These are phyloP conservation scores for Drosophila austrosaltans DNA, from an alignment of 2,888 invertebrate genomes.

Conservation along the genomic window DNA sequence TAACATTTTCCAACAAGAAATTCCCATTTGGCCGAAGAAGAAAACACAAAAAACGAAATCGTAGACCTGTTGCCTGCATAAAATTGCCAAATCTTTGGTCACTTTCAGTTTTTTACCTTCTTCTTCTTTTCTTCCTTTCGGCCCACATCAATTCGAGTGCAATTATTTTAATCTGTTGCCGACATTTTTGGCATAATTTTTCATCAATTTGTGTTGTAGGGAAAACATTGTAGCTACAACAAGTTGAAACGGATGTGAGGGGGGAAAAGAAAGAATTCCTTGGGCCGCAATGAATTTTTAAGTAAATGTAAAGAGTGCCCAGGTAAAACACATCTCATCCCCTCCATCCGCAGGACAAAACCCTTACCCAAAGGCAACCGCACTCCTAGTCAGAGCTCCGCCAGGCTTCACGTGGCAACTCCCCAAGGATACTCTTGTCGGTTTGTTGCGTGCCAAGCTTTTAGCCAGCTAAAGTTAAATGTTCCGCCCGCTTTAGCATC, in stretches of 20 bases:
- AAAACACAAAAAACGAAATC: not conserved
- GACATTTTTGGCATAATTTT: conserved; percentile 72
- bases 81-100: conserved; percentile 30
- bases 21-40: conserved; percentile 49
- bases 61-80: conserved; percentile 47
- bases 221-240: conserved; percentile 17
- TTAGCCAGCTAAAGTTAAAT: conserved; percentile 65
- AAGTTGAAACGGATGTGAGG: conserved; percentile 30
- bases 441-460: conserved; percentile 60
- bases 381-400: conserved; percentile 15
- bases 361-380: conserved; percentile 11
- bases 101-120: conserved; percentile 18
- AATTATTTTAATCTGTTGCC: conserved; percentile 73
- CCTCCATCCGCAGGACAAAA: conserved; percentile 11
- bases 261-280: conserved; percentile 71
- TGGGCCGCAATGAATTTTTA: conserved; percentile 75
- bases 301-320: conserved; percentile 65
- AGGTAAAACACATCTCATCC: conserved; percentile 30
- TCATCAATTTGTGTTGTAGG: conserved; percentile 52
- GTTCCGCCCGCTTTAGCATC: conserved; percentile 34
- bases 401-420: conserved; percentile 53
- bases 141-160: conserved; percentile 40
- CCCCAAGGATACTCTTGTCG: conserved; percentile 58
- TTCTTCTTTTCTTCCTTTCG: conserved; percentile 1
- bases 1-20: conserved; percentile 48